A percentile compares a stretch with the other conserved stretches of the same genome.
Conservation (phyloP, 2,113 vertebrate species). For the Todiramphus saurophagus region DNA sequence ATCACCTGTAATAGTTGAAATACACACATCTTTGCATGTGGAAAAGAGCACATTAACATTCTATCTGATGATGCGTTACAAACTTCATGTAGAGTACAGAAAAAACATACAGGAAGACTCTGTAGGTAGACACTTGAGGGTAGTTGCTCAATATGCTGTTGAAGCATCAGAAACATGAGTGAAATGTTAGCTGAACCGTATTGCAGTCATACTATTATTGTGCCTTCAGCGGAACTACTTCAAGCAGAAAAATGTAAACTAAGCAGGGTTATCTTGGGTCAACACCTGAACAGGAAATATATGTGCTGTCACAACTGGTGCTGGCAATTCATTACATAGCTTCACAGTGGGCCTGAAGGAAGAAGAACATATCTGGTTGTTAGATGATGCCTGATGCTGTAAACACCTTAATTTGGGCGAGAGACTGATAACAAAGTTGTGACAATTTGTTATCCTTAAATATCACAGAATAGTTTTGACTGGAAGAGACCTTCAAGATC, state of each 20-base stretch:
- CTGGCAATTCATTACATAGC: background rate
- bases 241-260: background rate
- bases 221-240: background rate
- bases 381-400: background rate
- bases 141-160: background rate
- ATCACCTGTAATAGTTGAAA: background rate
- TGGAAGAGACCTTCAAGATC: too few species aligned
- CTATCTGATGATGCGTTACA: background rate
- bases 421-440: background rate
- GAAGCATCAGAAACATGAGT: background rate
- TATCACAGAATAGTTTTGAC: background rate
- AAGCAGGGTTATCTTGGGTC: background rate
- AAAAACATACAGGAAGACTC: background rate
- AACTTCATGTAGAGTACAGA: background rate
- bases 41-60: background rate
- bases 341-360: background rate
- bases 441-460: background rate
- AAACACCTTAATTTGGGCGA: background rate
- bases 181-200: background rate
- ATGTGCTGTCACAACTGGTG: background rate
- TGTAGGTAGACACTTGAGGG: background rate
- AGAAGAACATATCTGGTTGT: background rate
- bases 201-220: background rate
- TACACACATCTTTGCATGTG: background rate
- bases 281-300: background rate